Percentiles rank a stretch among this genome's conserved stretches.
Evolutionary conservation across 2,888 invertebrate genomes (phyloP).

Genomic region (Carabus problematicus): DNA sequence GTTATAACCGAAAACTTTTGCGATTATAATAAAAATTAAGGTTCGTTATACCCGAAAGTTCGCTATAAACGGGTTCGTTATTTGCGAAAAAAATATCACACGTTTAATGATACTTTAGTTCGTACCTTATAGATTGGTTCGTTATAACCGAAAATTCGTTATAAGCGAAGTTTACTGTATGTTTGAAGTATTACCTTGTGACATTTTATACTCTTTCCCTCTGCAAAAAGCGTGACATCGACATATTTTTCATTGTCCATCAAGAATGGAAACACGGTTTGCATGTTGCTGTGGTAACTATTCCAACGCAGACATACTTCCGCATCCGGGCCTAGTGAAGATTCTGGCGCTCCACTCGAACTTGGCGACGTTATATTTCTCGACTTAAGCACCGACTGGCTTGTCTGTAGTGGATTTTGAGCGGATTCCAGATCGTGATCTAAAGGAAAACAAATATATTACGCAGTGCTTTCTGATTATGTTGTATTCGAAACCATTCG

Average conservation of each 20-base stretch:
- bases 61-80: no score
- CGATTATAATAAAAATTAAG: no score
- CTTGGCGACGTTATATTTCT: slow-evolving; percentile 4
- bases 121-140: no score
- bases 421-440: slow-evolving; percentile 16
- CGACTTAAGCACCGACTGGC: slow-evolving; percentile 16
- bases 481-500: no score
- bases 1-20: no score
- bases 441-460: slow-evolving; percentile 9
- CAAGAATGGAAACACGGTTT: slow-evolving; percentile 61
- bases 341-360: slow-evolving; percentile 30
- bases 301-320: slow-evolving; percentile 64
- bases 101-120: no score
- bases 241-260: slow-evolving; percentile 63
- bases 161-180: no score
- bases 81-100: no score
- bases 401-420: not conserved
- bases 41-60: no score
- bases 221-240: slow-evolving; percentile 64
- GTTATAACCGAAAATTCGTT: no score
- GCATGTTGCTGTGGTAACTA: slow-evolving; percentile 64
- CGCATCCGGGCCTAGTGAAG: slow-evolving; percentile 46
- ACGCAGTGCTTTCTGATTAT: not conserved
- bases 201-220: slow-evolving; percentile 63
- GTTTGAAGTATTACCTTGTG: slow-evolving; percentile 57